A percentile compares a stretch with the other conserved stretches of the same genome.
phyloP scores from a whole-genome alignment of 2,113 vertebrate species.

The Astur gentilis region DNA sequence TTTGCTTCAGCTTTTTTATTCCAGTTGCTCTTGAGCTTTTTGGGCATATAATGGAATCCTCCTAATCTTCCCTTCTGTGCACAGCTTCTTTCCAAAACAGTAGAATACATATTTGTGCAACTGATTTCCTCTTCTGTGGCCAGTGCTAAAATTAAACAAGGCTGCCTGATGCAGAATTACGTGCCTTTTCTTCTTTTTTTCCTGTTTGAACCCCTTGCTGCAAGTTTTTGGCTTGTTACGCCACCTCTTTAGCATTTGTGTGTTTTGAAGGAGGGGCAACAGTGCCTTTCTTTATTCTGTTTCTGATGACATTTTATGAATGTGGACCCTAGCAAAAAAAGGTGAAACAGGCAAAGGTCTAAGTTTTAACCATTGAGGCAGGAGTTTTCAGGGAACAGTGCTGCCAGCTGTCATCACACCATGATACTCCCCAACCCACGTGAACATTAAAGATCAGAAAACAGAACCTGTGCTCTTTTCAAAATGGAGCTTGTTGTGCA shows the following conservation, averaged over 20 bases:
- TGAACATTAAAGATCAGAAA: background rate
- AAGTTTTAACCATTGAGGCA: background rate
- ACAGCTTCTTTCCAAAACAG: background rate
- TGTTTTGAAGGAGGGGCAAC: background rate
- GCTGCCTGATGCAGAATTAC: background rate
- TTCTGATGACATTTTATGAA: background rate
- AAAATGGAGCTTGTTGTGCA: background rate
- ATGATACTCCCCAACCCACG: rapidly evolving
- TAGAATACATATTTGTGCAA: background rate
- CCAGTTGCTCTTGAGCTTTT: background rate
- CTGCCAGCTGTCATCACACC: background rate
- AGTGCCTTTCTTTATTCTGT: background rate
- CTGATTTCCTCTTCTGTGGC: background rate
- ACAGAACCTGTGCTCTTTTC: background rate
- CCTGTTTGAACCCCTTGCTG: background rate
- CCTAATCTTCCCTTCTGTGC: background rate
- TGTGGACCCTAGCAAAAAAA: background rate
- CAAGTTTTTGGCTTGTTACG: background rate
- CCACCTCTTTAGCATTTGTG: background rate
- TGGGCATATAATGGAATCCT: background rate
- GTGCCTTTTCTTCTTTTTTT: background rate
- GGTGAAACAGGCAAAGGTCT: background rate
- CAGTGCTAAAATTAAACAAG: background rate
- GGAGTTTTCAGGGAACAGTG: background rate
- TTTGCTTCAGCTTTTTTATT: background rate